Evolutionary conservation across 1,140 invertebrate genomes (phyloP), one percentile per base, ranked within the genome.

Genomic region (Brachionus manjavacas): DNA sequence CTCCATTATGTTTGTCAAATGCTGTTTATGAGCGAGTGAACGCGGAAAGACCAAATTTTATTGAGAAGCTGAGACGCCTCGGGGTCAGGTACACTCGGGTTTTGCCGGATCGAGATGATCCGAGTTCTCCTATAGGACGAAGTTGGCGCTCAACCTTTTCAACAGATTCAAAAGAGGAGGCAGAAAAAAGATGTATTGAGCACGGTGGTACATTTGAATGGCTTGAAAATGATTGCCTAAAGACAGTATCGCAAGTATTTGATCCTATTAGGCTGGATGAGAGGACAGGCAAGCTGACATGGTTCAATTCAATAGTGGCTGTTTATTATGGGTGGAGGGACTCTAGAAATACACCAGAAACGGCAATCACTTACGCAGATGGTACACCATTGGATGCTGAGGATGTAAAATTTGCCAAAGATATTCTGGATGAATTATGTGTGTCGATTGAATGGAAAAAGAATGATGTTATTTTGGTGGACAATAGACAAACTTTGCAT

Each of bases 281-380:
- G 0, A 84, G 87, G 25, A 87, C 86, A 14, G 60, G 60, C 31
- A 86, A 85, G 66, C 86, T 85, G 81, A 87, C 86, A 12, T 88
- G 87, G 87, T 87, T 87, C 80, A 88, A 88, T 68, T 87, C 87
- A 0, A 85, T 88, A n/a, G 87, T 87, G n/a, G 87, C 87, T 16
- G 87, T 86, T 11, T 88, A 87, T 72, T 79, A 76, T 1, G 87
- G 87, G 0, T 88, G 87, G 87, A 83, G 85, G 31, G 87, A 88
- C 66, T 68, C 49, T 12, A 66, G 87, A 52, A 88, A 88, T 84
- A 85, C 85, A 43, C 83, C 86, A 6, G 85, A 86, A 74, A 86
- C 85, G 55, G 86, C 87, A 7, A 85, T 88, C 1, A 86, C 85
- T 16, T 87, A 86, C 80, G 85, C 84, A 39, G 55, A 87, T 85